Base-by-base conservation (phyloP, 2,797 vertebrate genomes). In the Orientallactaga sibirica region DNA sequence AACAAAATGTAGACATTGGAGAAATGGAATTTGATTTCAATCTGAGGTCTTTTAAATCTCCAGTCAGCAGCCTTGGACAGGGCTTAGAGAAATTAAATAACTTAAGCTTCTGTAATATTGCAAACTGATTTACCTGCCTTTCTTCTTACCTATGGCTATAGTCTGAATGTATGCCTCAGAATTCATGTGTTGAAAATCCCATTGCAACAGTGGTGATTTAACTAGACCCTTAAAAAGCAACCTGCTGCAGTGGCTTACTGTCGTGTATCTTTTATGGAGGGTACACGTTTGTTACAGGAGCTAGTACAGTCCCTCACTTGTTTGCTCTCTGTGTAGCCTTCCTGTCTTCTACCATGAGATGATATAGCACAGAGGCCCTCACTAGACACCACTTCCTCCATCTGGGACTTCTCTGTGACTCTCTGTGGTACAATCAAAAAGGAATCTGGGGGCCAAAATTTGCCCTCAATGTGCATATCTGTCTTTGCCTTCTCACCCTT, bases 11-110 rank as follows among this genome's bases (percentile, higher is more conserved):
- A 55, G 67, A 55, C 7, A 71, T 68, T 75, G 2, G 43, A 89
- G 74, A 70, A 78, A 81, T n/a, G 76, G 18, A 74, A 87, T 75
- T 89, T 33, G 14, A 81, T 79, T 84, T 87, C 48, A 83, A 79
- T 91, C 7, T 81, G 11, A 24, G 11, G 4, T 79, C 1, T 18
- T 75, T 86, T 89, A 33, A 33, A 94, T 87, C 84, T 93, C 5
- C 11, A 33, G 2, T 82, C 71, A 67, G 19, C 7, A 91, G 88
- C 27, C 22, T 11, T 73, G 11, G 27, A 9, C 5, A 90, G 67
- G 41, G 19, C 33, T 88, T 90, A 84, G 55, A 88, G 89, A 90
- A 85, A 16, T 19, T 1, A 90, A 79, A 22, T 16, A 78, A 5
- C 1, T 14, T 64, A 68, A 43, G 70, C 86, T 71, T n/a, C 37